Evolutionary conservation across 2,113 vertebrate species (phyloP).

Genomic region (Tragulus kanchil): DNA sequence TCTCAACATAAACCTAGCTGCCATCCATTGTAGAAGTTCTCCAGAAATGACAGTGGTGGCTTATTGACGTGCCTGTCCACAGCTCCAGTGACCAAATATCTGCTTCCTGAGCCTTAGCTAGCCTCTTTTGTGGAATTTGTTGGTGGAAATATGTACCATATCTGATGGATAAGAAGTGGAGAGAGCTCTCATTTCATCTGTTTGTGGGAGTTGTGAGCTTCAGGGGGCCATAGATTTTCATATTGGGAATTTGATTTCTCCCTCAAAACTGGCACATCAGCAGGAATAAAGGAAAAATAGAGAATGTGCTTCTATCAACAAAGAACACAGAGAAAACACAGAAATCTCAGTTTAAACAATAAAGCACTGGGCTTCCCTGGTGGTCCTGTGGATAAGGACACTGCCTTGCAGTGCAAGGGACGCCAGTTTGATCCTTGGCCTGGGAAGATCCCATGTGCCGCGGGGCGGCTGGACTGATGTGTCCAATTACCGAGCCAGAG

Average conservation of each 20-base stretch:
- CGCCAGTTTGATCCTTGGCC: too few relatives aligned
- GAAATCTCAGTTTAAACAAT: not conserved
- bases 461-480: too few relatives aligned
- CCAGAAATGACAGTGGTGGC: not conserved
- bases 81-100: not conserved
- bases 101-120: not conserved
- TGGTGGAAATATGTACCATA: not conserved
- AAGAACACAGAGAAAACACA: slow-evolving; percentile 50
- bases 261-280: slow-evolving; percentile 59
- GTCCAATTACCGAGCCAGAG: too few relatives aligned
- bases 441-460: too few relatives aligned
- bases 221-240: not conserved
- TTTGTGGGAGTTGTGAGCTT: not conserved
- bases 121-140: not conserved
- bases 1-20: not conserved
- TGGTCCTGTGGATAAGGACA: too few relatives aligned
- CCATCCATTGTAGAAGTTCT: not conserved
- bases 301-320: slow-evolving; percentile 1
- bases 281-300: slow-evolving; percentile 43
- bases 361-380: too few relatives aligned
- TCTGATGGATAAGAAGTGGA: slow-evolving; percentile 3
- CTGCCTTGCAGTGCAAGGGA: too few relatives aligned
- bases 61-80: not conserved
- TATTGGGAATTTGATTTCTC: not conserved
- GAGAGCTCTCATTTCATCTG: not conserved